Evolutionary conservation across 2,888 invertebrate species (phyloP), one percentile per base, ranked within the genome.

Genomic region (Neoitamus cyanurus): DNA sequence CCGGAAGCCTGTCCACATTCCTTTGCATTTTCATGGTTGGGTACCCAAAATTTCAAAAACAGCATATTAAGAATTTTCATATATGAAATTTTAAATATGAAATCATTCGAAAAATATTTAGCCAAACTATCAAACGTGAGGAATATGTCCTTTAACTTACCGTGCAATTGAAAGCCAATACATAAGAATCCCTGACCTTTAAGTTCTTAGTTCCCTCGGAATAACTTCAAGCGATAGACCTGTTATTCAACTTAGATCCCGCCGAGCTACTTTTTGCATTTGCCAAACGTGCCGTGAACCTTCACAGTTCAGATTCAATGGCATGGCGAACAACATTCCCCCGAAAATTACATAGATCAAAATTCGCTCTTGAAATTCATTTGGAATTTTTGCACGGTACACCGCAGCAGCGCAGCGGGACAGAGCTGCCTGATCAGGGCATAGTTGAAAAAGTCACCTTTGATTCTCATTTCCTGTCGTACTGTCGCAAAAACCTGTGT

Each of bases 381-480:
- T 6, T 25, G 58, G 58, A 58, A 58, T 58, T 58, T 48, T 58
- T 58, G 58, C 58, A 58, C 58, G 58, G 9, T 5, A 42, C 4
- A 42, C 7, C 48, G 48, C 25, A 58, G 58, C 20, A 15, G 20
- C 48, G 20, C 15, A 48, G 70, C 31, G 30, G 70, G 25, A 3
- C 13, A 70, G 31, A 30, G 11, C 6, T 11, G 31, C 34, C 25
- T 58, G 20, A 73, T 36, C 46, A n/a, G 78, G 78, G 48, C 78
- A 78, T 46, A 78, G 78, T 78, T 78, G 78, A 78, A 78, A 78
- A 78, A 78, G 78, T 78, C 78, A 78, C 78, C 78, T 78, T 34
- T 58, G 31, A 30, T 78, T 48, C 31, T 30, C 69, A 82, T 31
- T 69, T 68, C 82, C 69, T 82, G 82, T 30, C 69, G 25, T 20